Conservation (phyloP, 2,797 vertebrate species). For the Sebastes minor region DNA sequence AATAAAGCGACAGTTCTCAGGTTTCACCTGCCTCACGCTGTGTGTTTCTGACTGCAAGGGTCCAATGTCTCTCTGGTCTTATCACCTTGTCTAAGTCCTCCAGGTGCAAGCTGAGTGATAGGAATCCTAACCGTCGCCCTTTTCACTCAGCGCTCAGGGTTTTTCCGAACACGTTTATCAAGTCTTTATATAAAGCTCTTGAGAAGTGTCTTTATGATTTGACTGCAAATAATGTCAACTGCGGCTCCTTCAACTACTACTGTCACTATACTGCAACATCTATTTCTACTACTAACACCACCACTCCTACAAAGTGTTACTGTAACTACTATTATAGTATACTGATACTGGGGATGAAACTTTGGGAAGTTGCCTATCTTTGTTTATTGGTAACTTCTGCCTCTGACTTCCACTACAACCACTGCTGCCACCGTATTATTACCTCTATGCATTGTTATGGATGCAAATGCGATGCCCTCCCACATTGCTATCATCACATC, state of each 20-base stretch:
- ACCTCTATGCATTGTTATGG: neutral
- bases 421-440: neutral
- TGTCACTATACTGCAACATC: neutral
- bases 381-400: neutral
- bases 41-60: slow-evolving; percentile 12
- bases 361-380: neutral
- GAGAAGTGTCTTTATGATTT: slow-evolving; percentile 8
- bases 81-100: slow-evolving; percentile 51
- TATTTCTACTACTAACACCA: neutral
- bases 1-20: neutral
- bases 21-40: slow-evolving; percentile 18
- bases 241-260: neutral
- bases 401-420: neutral
- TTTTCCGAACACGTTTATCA: slow-evolving; percentile 78
- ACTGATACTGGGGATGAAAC: neutral
- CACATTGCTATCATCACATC: neutral
- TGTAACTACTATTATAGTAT: neutral
- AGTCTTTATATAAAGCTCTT: slow-evolving; percentile 45
- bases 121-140: slow-evolving; percentile 73
- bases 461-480: neutral
- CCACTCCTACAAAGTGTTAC: neutral
- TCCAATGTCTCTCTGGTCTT: slow-evolving; percentile 61
- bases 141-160: slow-evolving; percentile 57
- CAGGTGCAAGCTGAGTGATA: slow-evolving; percentile 78
- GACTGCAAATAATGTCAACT: neutral